These are phyloP conservation scores for Scomberomorus guttatus DNA, from an alignment of 2,797 vertebrate genomes.

Conservation along the genomic window DNA sequence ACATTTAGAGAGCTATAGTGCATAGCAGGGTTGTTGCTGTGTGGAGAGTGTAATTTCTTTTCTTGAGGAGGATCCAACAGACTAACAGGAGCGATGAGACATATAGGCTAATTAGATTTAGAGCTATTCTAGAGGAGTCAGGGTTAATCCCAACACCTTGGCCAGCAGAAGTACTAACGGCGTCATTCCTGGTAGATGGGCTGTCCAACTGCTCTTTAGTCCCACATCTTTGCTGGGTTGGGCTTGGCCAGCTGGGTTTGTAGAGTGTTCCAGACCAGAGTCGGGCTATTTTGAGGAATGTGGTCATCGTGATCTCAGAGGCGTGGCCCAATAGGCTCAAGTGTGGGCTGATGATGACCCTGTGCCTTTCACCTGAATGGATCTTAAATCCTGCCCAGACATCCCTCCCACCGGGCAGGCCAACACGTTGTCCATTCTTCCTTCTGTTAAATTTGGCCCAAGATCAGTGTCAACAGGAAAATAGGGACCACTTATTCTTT, in stretches of 20 bases:
- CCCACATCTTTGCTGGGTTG: slow-evolving; percentile 59
- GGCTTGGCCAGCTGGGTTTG: slow-evolving; percentile 56
- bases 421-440: slow-evolving; percentile 33
- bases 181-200: slow-evolving; percentile 31
- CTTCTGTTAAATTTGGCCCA: slow-evolving; percentile 54
- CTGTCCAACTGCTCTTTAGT: slow-evolving; percentile 41
- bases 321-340: slow-evolving; percentile 61
- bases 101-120: slow-evolving; percentile 78
- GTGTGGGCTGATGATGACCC: slow-evolving; percentile 49
- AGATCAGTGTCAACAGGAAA: slow-evolving; percentile 58
- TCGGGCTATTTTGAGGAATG: slow-evolving; percentile 71
- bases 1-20: slow-evolving; percentile 9
- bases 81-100: slow-evolving; percentile 38
- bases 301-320: slow-evolving; percentile 65
- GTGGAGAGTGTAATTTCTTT: slow-evolving; percentile 10
- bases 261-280: slow-evolving; percentile 41
- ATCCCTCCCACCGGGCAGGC: slow-evolving; percentile 17
- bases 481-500: slow-evolving; percentile 35
- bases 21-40: not conserved
- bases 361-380: slow-evolving; percentile 65
- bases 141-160: slow-evolving; percentile 74
- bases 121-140: slow-evolving; percentile 80
- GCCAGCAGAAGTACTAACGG: slow-evolving; percentile 38
- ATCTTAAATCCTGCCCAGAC: slow-evolving; percentile 60
- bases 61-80: slow-evolving; percentile 21